phyloP scores from a whole-genome alignment of 2,888 invertebrate species.

The Theristus sp. region DNA sequence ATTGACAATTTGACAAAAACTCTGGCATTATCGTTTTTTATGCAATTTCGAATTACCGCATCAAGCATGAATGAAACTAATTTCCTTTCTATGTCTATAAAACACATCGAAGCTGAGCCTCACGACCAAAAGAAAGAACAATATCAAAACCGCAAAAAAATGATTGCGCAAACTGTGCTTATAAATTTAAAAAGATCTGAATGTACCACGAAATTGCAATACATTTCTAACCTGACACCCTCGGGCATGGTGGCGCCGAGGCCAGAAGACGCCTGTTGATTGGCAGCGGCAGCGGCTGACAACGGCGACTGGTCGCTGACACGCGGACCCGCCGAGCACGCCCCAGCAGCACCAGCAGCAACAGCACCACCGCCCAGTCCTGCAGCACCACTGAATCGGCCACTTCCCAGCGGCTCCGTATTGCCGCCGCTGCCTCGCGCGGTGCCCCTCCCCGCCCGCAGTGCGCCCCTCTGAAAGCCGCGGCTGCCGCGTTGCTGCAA shows the following conservation, averaged over 20 bases:
- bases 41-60: neutral
- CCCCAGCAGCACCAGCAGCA: neutral
- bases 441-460: neutral
- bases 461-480: neutral
- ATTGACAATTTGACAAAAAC: too few species aligned
- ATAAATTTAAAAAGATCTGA: neutral
- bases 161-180: too few species aligned
- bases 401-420: neutral
- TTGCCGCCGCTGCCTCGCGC: neutral
- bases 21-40: too few species aligned
- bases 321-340: neutral
- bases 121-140: too few species aligned
- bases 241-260: neutral
- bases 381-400: neutral
- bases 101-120: neutral
- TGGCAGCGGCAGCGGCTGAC: neutral
- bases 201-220: neutral
- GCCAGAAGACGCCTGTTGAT: neutral
- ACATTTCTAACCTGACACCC: neutral
- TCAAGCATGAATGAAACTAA: too few species aligned
- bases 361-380: neutral
- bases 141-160: too few species aligned
- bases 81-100: too few species aligned
- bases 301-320: neutral
- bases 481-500: too few species aligned